Base-by-base conservation (phyloP, 2,797 vertebrate genomes). In the Coluber constrictor region DNA sequence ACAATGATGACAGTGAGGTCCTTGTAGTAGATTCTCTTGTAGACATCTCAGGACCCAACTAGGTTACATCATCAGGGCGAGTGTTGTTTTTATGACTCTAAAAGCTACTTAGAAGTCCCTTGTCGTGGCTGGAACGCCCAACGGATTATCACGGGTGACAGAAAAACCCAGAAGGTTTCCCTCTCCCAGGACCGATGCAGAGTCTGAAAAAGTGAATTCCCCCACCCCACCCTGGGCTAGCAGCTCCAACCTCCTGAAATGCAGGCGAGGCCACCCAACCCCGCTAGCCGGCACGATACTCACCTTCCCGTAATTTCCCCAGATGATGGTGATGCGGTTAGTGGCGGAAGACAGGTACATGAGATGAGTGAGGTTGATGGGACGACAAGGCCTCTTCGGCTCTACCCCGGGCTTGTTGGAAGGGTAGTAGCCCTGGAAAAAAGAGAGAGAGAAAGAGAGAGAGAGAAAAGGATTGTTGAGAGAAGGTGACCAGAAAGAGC, bases 261-360 rank as follows among this genome's bases (percentile, higher is more conserved):
- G n/a, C 5, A n/a, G 29, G 63, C 2, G 13, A n/a, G 63, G 63
- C 12, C 63, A 0, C 55, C 86, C 54, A 1, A 54, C 55, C 54
- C 27, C 3, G 18, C 27, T 2, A 16, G 54, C 25, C 16, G 13
- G 2, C 0, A 0, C 0, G 0, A 32, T 51, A 20, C 97, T 93
- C 96, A 99, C 99, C 98, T 99, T 99, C 97, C 99, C 99, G 0
- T 99, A 99, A 96, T 99, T 99, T 27, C 99, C 99, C 99, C 99
- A 99, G 94, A 99, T 99, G 95, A 99, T 97, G 0, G 99, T 99
- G 97, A 99, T 98, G 96, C 99, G 98, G 96, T 99, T 99, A 96
- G 98, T 98, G 87, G 98, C 98, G 12, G 97, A 99, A 43, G 99
- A 99, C 95, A 99, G 97, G 97, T 99, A 99, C 98, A 99, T 98